Evolutionary conservation across 2,888 invertebrate species (phyloP).

Genomic region (Macrosiphum euphorbiae): DNA sequence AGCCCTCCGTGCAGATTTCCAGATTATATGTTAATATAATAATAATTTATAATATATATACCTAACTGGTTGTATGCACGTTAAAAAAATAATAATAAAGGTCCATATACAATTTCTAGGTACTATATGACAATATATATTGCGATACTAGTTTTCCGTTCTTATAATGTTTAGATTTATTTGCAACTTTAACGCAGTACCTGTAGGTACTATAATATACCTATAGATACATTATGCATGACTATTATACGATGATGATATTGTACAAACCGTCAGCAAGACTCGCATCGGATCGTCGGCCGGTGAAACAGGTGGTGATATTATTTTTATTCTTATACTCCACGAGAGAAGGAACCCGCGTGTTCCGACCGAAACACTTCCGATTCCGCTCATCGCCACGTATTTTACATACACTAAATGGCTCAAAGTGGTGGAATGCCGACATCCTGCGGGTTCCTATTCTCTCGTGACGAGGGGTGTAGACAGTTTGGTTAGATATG

Average conservation of each 20-base stretch:
- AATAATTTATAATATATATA: background rate
- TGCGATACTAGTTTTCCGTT: background rate
- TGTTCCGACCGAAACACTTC: no score
- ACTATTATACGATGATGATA: background rate
- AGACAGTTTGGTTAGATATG: no score
- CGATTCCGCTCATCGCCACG: no score
- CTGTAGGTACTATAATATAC: no score
- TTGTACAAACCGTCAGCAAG: background rate
- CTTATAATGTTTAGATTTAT: background rate
- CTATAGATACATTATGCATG: no score
- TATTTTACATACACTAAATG: no score
- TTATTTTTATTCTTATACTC: no score
- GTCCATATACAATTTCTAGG: no score
- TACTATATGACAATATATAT: background rate
- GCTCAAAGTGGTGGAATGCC: no score
- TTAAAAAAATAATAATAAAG: background rate
- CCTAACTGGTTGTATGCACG: background rate
- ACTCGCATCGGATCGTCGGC: background rate
- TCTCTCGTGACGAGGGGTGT: no score
- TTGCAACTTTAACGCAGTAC: background rate
- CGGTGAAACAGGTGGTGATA: background rate
- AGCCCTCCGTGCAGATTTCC: background rate
- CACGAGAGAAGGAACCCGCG: no score
- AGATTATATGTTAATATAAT: background rate
- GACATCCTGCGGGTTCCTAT: no score